Percentiles rank a stretch among this genome's conserved stretches.
phyloP scores from a whole-genome alignment of 2,888 invertebrate species.

The Melanargia galathea region DNA sequence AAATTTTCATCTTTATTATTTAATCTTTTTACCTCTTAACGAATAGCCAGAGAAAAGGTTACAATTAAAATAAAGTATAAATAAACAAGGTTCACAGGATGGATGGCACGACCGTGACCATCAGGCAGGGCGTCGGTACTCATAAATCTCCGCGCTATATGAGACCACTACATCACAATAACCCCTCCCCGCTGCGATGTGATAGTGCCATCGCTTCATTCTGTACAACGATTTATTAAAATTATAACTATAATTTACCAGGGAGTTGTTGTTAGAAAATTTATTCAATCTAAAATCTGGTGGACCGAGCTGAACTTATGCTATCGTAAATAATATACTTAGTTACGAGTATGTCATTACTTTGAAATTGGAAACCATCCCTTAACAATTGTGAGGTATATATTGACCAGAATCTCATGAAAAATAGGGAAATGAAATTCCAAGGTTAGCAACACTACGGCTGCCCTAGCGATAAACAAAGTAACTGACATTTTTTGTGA shows the following conservation, averaged over 20 bases:
- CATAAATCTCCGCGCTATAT: slow-evolving; percentile 74
- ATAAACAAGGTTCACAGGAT: slow-evolving; percentile 25
- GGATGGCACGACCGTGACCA: slow-evolving; percentile 33
- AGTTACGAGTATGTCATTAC: background rate
- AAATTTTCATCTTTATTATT: no score
- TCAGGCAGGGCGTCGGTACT: slow-evolving; percentile 45
- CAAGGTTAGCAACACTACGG: no score
- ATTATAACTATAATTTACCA: slow-evolving; percentile 29
- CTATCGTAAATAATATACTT: background rate
- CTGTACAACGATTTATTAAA: slow-evolving; percentile 37
- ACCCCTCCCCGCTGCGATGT: slow-evolving; percentile 58
- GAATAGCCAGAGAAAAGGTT: no score
- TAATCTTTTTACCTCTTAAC: no score
- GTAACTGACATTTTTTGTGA: no score
- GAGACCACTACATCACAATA: slow-evolving; percentile 74
- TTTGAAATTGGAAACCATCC: background rate
- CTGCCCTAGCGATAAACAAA: no score
- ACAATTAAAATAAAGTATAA: background rate
- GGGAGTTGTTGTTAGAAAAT: slow-evolving; percentile 16
- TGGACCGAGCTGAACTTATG: background rate
- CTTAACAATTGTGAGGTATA: background rate
- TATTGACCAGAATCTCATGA: no score
- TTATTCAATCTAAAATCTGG: slow-evolving; percentile 12
- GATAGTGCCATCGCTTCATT: slow-evolving; percentile 51
- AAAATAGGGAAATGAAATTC: no score